phyloP scores from a whole-genome alignment of 2,113 vertebrate genomes.

The Aegotheles bennettii region DNA sequence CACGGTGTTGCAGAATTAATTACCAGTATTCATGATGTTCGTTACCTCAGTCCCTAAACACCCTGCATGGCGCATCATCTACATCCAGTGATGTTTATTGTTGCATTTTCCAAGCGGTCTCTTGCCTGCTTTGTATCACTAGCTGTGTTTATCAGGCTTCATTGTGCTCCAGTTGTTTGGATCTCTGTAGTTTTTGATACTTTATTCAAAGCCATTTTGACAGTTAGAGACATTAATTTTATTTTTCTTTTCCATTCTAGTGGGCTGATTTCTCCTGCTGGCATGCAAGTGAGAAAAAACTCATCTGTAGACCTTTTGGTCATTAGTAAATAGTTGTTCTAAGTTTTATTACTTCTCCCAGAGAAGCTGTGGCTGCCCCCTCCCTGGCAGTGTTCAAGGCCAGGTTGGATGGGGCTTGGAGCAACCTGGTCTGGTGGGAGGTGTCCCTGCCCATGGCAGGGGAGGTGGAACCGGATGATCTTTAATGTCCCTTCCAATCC shows the following conservation, averaged over 20 bases:
- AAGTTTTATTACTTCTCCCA: not conserved
- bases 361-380: no score
- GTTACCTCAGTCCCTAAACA: not conserved
- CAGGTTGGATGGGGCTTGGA: no score
- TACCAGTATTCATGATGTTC: not conserved
- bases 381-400: no score
- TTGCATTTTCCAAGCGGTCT: conserved; percentile 11
- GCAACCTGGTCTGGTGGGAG: no score
- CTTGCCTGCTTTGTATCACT: conserved; percentile 29
- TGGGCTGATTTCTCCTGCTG: not conserved
- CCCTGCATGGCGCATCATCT: not conserved
- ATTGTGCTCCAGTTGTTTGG: not conserved
- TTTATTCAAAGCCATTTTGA: conserved; percentile 8
- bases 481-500: no score
- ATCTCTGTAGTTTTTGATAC: not conserved
- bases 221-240: not conserved
- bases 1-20: conserved; percentile 7
- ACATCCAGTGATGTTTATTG: not conserved
- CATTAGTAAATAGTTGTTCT: not conserved
- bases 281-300: not conserved
- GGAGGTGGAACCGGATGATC: no score
- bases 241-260: not conserved
- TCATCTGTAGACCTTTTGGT: not conserved
- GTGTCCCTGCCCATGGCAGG: no score
- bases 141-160: not conserved